Evolutionary conservation across 2,113 vertebrate species (phyloP).

Genomic region (Chaenocephalus aceratus): DNA sequence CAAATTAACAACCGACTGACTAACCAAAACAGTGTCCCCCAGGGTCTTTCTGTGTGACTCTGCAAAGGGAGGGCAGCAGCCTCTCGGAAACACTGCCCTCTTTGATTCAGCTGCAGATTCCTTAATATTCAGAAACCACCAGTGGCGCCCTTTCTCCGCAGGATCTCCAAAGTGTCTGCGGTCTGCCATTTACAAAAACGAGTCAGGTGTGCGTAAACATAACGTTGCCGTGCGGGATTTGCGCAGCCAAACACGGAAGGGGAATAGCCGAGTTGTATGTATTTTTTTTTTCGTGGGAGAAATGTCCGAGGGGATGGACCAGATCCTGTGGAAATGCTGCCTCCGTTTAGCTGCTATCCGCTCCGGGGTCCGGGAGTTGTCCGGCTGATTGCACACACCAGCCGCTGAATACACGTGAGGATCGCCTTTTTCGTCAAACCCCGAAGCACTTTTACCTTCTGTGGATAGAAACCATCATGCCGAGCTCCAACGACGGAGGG

Average conservation of each 20-base stretch:
- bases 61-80: slow-evolving; percentile 12
- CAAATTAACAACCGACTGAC: background rate
- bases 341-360: slow-evolving; percentile 33
- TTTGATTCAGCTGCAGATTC: slow-evolving; percentile 48
- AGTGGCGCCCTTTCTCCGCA: slow-evolving; percentile 69
- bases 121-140: slow-evolving; percentile 67
- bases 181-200: slow-evolving; percentile 18
- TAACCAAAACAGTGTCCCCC: background rate
- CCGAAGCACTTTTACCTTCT: slow-evolving; percentile 3
- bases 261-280: slow-evolving; percentile 52
- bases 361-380: slow-evolving; percentile 63
- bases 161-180: slow-evolving; percentile 35
- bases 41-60: background rate
- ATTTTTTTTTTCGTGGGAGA: slow-evolving; percentile 45
- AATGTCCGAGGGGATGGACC: slow-evolving; percentile 69
- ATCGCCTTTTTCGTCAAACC: slow-evolving; percentile 7
- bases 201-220: slow-evolving; percentile 64
- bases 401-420: slow-evolving; percentile 20
- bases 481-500: slow-evolving; percentile 29
- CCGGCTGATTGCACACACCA: slow-evolving; percentile 49
- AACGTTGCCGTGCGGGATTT: slow-evolving; percentile 21
- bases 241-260: slow-evolving; percentile 57
- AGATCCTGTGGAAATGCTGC: slow-evolving; percentile 59
- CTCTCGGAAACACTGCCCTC: slow-evolving; percentile 35
- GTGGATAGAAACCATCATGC: slow-evolving; percentile 24